phyloP scores from a whole-genome alignment of 2,797 vertebrate genomes.

The Poecilia velifera region DNA sequence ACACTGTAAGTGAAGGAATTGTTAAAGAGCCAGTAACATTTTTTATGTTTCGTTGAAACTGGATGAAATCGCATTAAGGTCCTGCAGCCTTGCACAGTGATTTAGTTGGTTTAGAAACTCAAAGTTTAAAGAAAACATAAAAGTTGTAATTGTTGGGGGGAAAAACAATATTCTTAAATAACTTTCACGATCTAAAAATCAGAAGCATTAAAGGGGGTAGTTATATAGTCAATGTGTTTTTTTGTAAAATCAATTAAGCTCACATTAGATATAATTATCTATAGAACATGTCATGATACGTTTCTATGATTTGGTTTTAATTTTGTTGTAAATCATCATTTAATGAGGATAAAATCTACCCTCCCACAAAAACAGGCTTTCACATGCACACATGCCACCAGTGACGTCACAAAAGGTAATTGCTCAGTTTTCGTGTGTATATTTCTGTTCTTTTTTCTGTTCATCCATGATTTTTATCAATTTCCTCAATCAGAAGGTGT shows the following conservation, averaged over 20 bases:
- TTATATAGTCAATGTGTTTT: background rate
- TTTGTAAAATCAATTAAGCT: background rate
- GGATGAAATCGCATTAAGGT: constrained; percentile 59
- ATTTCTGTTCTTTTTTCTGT: background rate
- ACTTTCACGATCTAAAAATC: constrained; percentile 8
- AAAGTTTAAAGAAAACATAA: constrained; percentile 6
- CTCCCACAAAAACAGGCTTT: background rate
- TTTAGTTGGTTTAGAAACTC: background rate
- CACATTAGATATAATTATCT: background rate
- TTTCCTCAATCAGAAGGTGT: background rate
- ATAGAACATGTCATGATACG: background rate
- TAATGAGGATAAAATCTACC: background rate
- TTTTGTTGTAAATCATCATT: background rate
- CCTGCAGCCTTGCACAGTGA: constrained; percentile 10
- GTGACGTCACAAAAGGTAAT: background rate
- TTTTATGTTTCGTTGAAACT: constrained; percentile 73
- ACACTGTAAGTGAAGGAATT: constrained; percentile 88
- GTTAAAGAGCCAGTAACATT: constrained; percentile 85
- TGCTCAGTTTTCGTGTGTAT: background rate
- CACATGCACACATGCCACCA: background rate
- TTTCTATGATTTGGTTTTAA: background rate
- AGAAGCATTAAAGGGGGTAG: background rate
- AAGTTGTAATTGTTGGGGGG: background rate
- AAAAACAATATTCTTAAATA: background rate
- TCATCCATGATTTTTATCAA: background rate